Evolutionary conservation across 2,888 invertebrate genomes (phyloP), one percentile per base, ranked within the genome.

Genomic region (Cephus pulcher): DNA sequence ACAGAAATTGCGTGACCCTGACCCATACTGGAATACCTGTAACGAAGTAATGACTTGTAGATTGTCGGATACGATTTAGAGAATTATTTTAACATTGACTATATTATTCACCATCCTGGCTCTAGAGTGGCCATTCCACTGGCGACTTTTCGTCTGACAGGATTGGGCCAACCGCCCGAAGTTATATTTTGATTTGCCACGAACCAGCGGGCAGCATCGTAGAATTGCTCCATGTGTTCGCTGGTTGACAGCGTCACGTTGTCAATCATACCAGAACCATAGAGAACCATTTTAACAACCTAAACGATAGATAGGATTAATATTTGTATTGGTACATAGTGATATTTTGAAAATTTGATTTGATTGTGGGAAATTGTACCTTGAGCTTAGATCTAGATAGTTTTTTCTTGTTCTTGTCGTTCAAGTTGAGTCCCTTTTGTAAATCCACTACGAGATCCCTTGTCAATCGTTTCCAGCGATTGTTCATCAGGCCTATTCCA

Each of bases 1-100:
- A 99, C 94, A 0, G 99, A 99, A 85, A 99, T 96, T 34, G 96
- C 97, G 92, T 99, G 99, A 0, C 99, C 99, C 91, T 99, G 99
- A 3, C 98, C 98, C 99, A 99, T 99, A 0, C 99, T 98, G 0
- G 98, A 99, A 91, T 98, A 96, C 96, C 96, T 95, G 80, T 56
- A 23, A 56, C 23, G 56, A 23, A 56, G 56, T 15, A 6, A 40
- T 15, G 15, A 56, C 23, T 56, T 56, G 56, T 15, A 56, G 23
- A 23, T 56, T 56, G 23, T 23, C 23, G 56, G 23, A 56, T 23
- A 23, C 9, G 56, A 23, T 56, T 56, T 56, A 56, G 9, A 40
- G 40, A 56, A 6, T 56, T 56, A 9, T 56, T 56, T 56, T 56
- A 56, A 2, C 56, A 23, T 56, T 56, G 2, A 23, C 73, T 79